These are phyloP conservation scores for Ceratothoa steindachneri DNA, from an alignment of 2,888 invertebrate species.

Conservation along the genomic window DNA sequence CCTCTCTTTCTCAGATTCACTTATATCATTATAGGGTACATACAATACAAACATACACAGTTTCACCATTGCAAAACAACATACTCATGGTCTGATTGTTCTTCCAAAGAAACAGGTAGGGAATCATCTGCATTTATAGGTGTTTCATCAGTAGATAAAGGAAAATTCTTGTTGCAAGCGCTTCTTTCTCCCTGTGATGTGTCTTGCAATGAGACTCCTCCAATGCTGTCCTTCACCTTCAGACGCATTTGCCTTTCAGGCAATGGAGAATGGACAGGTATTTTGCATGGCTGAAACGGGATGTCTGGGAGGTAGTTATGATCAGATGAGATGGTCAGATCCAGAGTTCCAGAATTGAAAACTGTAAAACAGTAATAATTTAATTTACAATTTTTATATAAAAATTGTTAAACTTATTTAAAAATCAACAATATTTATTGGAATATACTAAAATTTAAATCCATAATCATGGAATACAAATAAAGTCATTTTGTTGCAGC, in stretches of 20 bases:
- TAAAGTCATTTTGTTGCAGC: too few relatives aligned
- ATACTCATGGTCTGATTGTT: not conserved
- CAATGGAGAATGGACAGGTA: not conserved
- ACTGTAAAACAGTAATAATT: not conserved
- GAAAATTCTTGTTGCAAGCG: too few relatives aligned
- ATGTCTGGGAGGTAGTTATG: not conserved
- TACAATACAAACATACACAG: too few relatives aligned
- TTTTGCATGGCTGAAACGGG: not conserved
- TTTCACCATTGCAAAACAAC: too few relatives aligned
- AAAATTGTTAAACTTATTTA: too few relatives aligned
- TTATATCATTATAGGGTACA: too few relatives aligned
- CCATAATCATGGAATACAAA: too few relatives aligned
- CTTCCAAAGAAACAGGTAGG: not conserved
- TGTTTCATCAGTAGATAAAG: not conserved
- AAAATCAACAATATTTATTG: too few relatives aligned
- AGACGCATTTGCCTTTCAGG: conserved; percentile 16
- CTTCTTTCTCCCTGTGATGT: conserved; percentile 16
- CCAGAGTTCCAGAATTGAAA: not conserved
- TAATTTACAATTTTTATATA: too few relatives aligned
- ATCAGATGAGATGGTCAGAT: not conserved
- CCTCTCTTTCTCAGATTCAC: too few relatives aligned
- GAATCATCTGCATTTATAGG: not conserved
- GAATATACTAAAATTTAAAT: too few relatives aligned
- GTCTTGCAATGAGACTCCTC: conserved; percentile 44
- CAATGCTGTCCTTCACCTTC: conserved; percentile 43